Conservation (phyloP, 2,888 invertebrate species). For the Glaucopsyche alexis region DNA sequence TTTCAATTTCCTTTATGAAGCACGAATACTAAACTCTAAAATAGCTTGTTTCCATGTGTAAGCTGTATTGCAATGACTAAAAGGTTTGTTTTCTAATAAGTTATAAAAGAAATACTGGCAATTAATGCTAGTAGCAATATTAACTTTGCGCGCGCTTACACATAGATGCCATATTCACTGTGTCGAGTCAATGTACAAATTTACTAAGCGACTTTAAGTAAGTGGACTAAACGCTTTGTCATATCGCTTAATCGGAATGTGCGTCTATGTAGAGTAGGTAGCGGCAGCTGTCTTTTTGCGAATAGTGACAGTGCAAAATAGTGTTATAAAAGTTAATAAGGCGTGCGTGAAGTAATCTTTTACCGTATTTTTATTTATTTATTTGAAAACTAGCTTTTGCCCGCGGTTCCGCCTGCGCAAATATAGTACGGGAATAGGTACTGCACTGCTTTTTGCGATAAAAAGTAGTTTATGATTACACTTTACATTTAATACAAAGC, state of each 20-base stretch:
- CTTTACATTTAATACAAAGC: no score
- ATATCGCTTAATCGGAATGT: slow-evolving; percentile 10
- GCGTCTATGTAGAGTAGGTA: neutral
- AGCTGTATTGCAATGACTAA: neutral
- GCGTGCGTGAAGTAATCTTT: neutral
- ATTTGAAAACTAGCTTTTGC: no score
- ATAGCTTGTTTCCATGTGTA: no score
- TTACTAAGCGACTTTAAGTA: neutral
- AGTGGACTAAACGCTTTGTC: neutral
- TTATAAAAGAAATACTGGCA: no score
- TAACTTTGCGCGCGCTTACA: no score
- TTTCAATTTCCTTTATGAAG: no score
- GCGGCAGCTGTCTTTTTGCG: neutral
- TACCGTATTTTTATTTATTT: neutral
- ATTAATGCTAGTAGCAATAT: no score
- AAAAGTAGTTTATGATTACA: no score
- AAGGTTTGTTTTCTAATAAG: neutral
- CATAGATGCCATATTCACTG: neutral
- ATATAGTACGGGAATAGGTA: no score
- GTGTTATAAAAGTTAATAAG: neutral
- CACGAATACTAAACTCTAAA: neutral
- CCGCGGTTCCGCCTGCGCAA: no score
- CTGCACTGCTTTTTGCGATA: no score
- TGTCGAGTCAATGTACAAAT: neutral
- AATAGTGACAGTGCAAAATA: slow-evolving; percentile 3